A percentile compares a stretch with the other conserved stretches of the same genome.
These are phyloP conservation scores for Sweltsa coloradensis DNA, from an alignment of 1,140 invertebrate species.

Conservation along the genomic window DNA sequence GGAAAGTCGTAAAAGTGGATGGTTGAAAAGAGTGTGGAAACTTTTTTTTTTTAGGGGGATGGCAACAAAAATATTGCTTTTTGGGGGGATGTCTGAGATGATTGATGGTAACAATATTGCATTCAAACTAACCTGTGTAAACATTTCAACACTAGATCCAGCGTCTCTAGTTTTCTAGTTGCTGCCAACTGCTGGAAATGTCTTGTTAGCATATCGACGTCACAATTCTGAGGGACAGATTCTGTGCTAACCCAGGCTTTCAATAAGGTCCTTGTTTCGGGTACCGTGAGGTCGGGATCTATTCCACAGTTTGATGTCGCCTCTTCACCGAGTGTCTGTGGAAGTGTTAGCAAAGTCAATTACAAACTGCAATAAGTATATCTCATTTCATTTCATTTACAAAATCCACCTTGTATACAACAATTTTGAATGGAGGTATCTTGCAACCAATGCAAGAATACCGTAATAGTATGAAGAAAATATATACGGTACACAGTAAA, in stretches of 20 bases:
- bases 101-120: conserved; percentile 8
- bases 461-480: no score
- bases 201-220: conserved; percentile 30
- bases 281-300: conserved; percentile 16
- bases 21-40: no score
- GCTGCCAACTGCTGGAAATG: conserved; percentile 32
- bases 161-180: conserved; percentile 30
- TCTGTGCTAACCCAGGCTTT: conserved; percentile 35
- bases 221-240: conserved; percentile 31
- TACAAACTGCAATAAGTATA: conserved; percentile 18
- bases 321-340: no score
- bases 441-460: no score
- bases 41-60: no score
- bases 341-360: no score
- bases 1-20: no score
- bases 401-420: conserved; percentile 3
- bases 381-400: conserved; percentile 26
- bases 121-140: conserved; percentile 24
- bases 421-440: no score
- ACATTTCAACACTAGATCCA: conserved; percentile 26
- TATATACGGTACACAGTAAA: no score
- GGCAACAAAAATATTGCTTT: no score
- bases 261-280: conserved; percentile 32
- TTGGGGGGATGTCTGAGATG: neutral
- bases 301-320: conserved; percentile 16